phyloP scores from a whole-genome alignment of 2,113 vertebrate genomes.

The Podilymbus podiceps region DNA sequence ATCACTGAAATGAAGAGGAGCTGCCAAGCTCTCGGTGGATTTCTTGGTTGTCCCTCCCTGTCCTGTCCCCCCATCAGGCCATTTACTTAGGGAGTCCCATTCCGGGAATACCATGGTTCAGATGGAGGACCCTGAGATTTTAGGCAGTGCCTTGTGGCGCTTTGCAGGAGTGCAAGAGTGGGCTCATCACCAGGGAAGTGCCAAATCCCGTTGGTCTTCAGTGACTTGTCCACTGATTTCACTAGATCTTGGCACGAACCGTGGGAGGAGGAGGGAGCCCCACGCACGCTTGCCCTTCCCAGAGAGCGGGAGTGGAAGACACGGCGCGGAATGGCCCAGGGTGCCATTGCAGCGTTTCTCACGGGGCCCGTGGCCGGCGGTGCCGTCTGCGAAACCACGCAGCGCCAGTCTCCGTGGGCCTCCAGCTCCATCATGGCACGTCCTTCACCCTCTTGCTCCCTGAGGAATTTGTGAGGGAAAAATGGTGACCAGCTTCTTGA shows the following conservation, averaged over 20 bases:
- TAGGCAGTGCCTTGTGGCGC: not conserved
- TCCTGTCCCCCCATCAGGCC: not conserved
- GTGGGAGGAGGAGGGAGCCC: not conserved
- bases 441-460: not conserved
- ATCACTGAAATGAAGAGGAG: not conserved
- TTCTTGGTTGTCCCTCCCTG: not conserved
- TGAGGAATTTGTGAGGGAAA: not conserved
- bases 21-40: not conserved
- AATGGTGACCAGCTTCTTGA: not conserved
- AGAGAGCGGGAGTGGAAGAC: not conserved
- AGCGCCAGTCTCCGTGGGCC: not conserved
- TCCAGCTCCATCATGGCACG: not conserved
- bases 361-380: not conserved
- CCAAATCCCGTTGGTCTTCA: not conserved
- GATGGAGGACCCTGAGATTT: not conserved
- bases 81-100: not conserved
- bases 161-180: not conserved
- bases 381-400: rapidly evolving
- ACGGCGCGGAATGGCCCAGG: rapidly evolving
- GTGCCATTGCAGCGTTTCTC: not conserved
- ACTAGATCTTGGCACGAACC: not conserved
- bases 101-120: not conserved
- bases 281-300: rapidly evolving
- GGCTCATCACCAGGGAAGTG: not conserved
- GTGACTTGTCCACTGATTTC: not conserved